Percentiles rank a stretch among this genome's conserved stretches.
Evolutionary conservation across 2,797 vertebrate species (phyloP).

Genomic region (Eutrigla gurnardus): DNA sequence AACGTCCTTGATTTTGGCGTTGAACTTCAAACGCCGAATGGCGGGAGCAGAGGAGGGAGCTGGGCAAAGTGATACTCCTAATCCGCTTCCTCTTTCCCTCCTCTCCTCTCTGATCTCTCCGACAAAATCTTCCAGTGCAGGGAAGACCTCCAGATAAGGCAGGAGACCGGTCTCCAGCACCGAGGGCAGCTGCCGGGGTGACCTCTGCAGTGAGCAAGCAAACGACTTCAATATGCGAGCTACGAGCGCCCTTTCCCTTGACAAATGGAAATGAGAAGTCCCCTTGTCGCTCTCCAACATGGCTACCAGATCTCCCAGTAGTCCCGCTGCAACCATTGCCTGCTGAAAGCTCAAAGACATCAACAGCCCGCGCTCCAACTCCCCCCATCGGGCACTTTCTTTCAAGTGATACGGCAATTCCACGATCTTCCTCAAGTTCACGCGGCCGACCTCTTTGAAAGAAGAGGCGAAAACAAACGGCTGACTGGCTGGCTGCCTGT

Average conservation of each 20-base stretch:
- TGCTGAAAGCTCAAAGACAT: slow-evolving; percentile 79
- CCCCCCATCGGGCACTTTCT: slow-evolving; percentile 72
- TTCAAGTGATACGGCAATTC: slow-evolving; percentile 84
- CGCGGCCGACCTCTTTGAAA: slow-evolving; percentile 16
- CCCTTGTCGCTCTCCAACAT: slow-evolving; percentile 68
- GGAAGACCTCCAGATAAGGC: slow-evolving; percentile 77
- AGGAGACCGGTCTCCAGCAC: slow-evolving; percentile 79
- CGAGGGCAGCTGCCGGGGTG: slow-evolving; percentile 67
- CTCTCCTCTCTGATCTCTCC: slow-evolving; percentile 63
- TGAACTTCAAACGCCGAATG: slow-evolving; percentile 31
- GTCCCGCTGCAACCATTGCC: slow-evolving; percentile 77
- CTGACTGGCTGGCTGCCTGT: slow-evolving; percentile 74
- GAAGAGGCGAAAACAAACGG: slow-evolving; percentile 71
- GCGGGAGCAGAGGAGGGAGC: slow-evolving; percentile 67
- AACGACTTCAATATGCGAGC: slow-evolving; percentile 72
- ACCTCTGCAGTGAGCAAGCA: slow-evolving; percentile 71
- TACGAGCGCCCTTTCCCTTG: slow-evolving; percentile 76
- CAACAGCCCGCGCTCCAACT: slow-evolving; percentile 66
- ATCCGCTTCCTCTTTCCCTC: slow-evolving; percentile 49
- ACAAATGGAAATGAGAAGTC: slow-evolving; percentile 44
- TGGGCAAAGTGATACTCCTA: slow-evolving; percentile 72
- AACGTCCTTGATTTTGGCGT: not conserved
- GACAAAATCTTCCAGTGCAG: slow-evolving; percentile 67
- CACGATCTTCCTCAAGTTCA: slow-evolving; percentile 79
- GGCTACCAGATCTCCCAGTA: slow-evolving; percentile 71